phyloP scores from a whole-genome alignment of 1,140 invertebrate genomes.

The Atopsyche davidsoni region DNA sequence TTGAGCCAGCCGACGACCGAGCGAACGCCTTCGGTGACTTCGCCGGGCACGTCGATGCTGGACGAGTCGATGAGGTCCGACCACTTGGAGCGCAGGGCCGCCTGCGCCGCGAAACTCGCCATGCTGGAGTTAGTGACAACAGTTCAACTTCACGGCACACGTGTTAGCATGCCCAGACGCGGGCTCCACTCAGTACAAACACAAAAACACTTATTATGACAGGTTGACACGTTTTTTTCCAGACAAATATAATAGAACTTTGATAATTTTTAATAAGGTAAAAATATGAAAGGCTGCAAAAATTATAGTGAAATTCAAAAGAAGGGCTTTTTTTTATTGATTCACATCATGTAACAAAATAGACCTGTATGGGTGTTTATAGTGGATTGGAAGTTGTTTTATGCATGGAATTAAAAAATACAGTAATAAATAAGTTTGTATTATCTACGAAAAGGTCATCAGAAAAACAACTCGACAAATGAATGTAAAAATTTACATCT shows the following conservation, averaged over 20 bases:
- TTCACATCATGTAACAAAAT: no score
- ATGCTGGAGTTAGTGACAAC: slow-evolving; percentile 38
- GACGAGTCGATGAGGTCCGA: slow-evolving; percentile 61
- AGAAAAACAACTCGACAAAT: no score
- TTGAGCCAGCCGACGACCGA: slow-evolving; percentile 71
- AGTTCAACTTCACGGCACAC: neutral
- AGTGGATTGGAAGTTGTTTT: no score
- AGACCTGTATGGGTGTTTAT: no score
- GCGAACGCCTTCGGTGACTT: slow-evolving; percentile 59
- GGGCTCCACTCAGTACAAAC: no score
- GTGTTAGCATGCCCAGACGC: no score
- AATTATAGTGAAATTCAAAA: no score
- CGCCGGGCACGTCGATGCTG: slow-evolving; percentile 55
- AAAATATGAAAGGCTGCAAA: neutral
- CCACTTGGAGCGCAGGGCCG: slow-evolving; percentile 58
- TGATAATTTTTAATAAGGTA: neutral
- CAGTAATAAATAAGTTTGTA: no score
- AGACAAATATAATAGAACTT: neutral
- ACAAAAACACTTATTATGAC: neutral
- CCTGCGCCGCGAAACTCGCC: slow-evolving; percentile 60
- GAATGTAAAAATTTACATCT: no score
- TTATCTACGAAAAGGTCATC: no score
- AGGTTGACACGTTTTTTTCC: neutral
- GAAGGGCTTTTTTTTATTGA: no score
- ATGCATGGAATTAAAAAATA: no score